These are phyloP conservation scores for Botia almorhae DNA, from an alignment of 2,797 vertebrate species.

Conservation along the genomic window DNA sequence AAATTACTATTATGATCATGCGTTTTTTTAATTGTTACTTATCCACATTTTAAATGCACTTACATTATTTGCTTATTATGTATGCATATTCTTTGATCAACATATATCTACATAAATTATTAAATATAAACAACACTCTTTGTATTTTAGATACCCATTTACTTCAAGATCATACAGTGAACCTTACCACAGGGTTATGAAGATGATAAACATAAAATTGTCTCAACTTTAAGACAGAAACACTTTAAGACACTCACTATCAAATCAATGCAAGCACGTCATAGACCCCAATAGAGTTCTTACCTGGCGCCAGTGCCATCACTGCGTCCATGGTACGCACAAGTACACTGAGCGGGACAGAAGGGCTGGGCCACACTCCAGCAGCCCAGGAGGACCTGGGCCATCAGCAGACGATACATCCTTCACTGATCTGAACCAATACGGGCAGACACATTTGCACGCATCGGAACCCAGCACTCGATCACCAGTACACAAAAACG, in stretches of 20 bases:
- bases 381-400: slow-evolving; percentile 79
- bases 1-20: too few relatives aligned
- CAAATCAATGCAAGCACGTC: background rate
- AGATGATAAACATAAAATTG: too few relatives aligned
- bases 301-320: slow-evolving; percentile 89
- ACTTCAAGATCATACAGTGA: too few relatives aligned
- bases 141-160: too few relatives aligned
- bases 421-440: slow-evolving; percentile 40
- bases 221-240: too few relatives aligned
- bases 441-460: slow-evolving; percentile 15
- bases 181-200: too few relatives aligned
- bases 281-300: background rate
- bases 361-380: slow-evolving; percentile 74
- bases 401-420: slow-evolving; percentile 67
- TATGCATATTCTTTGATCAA: too few relatives aligned
- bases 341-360: slow-evolving; percentile 94
- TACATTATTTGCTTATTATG: too few relatives aligned
- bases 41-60: too few relatives aligned
- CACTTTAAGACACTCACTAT: background rate
- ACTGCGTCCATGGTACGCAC: slow-evolving; percentile 82
- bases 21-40: too few relatives aligned
- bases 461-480: slow-evolving; percentile 30
- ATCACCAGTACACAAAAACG: slow-evolving; percentile 5
- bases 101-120: too few relatives aligned
- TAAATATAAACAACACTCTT: too few relatives aligned